phyloP scores from a whole-genome alignment of 2,888 invertebrate genomes.

The Drosophila niveifrons region DNA sequence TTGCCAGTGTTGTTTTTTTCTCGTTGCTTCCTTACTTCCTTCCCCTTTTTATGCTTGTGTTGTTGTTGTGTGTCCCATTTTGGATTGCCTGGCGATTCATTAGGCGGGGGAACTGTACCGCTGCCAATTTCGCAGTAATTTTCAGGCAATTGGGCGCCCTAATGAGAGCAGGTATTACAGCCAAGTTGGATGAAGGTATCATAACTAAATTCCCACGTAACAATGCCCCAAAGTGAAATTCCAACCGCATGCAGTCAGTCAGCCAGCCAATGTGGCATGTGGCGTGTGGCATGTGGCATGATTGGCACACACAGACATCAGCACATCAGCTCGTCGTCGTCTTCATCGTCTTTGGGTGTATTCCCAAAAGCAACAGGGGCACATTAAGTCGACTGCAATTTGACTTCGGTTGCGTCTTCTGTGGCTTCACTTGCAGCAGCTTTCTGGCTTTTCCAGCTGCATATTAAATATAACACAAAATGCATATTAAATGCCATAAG shows the following conservation, averaged over 20 bases:
- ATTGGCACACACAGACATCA: slow-evolving; percentile 66
- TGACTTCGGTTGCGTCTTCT: slow-evolving; percentile 58
- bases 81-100: slow-evolving; percentile 60
- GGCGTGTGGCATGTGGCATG: slow-evolving; percentile 41
- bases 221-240: slow-evolving; percentile 78
- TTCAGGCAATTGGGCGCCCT: slow-evolving; percentile 70
- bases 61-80: slow-evolving; percentile 47
- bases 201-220: slow-evolving; percentile 78
- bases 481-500: slow-evolving; percentile 84
- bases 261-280: slow-evolving; percentile 9
- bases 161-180: slow-evolving; percentile 67
- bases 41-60: neutral
- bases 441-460: slow-evolving; percentile 62
- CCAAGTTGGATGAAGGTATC: slow-evolving; percentile 35
- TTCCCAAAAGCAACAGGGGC: slow-evolving; percentile 73
- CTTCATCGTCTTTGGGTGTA: slow-evolving; percentile 37
- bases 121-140: slow-evolving; percentile 72
- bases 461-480: slow-evolving; percentile 84
- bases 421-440: slow-evolving; percentile 25
- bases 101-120: slow-evolving; percentile 36
- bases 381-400: slow-evolving; percentile 75
- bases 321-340: slow-evolving; percentile 39
- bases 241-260: slow-evolving; percentile 26
- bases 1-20: slow-evolving; percentile 24
- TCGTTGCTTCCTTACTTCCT: neutral